Evolutionary conservation across 2,797 vertebrate species (phyloP), one percentile per base, ranked within the genome.

Genomic region (Leptatherina wallacei): DNA sequence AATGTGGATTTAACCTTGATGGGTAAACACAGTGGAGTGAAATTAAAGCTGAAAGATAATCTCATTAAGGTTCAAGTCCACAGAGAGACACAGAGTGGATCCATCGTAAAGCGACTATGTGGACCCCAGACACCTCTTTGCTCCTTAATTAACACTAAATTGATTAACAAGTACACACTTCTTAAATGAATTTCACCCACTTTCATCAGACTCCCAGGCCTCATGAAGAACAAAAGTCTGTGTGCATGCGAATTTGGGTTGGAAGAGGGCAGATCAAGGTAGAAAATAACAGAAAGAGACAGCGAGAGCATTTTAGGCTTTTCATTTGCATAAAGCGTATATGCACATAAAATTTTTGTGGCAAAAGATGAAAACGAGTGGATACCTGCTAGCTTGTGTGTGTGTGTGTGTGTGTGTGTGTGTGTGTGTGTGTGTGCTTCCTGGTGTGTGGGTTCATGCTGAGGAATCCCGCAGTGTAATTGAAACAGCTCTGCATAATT

Each of bases 91-190:
- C 20, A 3, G 61, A 71, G 73, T 22, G 63, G 71, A 77, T 78
- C 67, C 67, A 62, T 27, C 2, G 64, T 11, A 66, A 49, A 82
- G 40, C 65, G 35, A 73, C 83, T 82, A 84, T 84, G 75, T 81
- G 81, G 85, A 88, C 86, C 86, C 86, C 76, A 84, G 90, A 92
- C 78, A 62, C 89, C 87, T 78, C 71, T 63, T 70, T 35, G 81
- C 84, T 80, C 73, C 69, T 71, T 91, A 88, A 93, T 92, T 90
- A 92, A 86, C 75, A 64, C 71, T 40, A 90, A 89, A 92, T 90
- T 91, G 89, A 94, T 93, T 93, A 92, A 91, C 70, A 61, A 87
- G 88, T 18, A 68, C 63, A 81, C 79, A 62, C 86, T 81, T 73
- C 82, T 91, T 89, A 75, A 80, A 65, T 52, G 0, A 49, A 83